These are phyloP conservation scores for Acrobasis consociella DNA, from an alignment of 2,888 invertebrate species.

Conservation along the genomic window DNA sequence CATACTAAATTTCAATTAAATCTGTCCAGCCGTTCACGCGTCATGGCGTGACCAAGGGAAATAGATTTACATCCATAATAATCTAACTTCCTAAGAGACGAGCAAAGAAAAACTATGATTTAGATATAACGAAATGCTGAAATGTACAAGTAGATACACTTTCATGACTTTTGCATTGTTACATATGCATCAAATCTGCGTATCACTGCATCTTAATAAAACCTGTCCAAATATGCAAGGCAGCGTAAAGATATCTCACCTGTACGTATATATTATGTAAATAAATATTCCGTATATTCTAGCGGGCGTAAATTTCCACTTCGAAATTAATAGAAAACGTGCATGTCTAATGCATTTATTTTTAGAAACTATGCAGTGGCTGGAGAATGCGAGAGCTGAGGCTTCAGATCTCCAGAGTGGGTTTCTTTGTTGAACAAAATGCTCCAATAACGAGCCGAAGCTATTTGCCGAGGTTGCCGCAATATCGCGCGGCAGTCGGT, in stretches of 20 bases:
- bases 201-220: conserved; percentile 18
- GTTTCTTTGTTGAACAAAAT: background rate
- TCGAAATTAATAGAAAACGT: conserved; percentile 23
- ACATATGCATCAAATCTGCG: conserved; percentile 9
- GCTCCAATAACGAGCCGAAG: conserved; percentile 12
- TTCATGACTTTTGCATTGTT: conserved; percentile 11
- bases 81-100: background rate
- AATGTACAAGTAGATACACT: background rate
- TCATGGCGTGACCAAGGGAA: too few species aligned
- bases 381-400: background rate
- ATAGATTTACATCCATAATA: too few species aligned
- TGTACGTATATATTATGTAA: conserved; percentile 24
- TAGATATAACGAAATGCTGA: background rate
- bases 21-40: too few species aligned
- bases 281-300: conserved; percentile 19
- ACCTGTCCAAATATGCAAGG: conserved; percentile 11
- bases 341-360: conserved; percentile 21
- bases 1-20: too few species aligned
- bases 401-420: too few species aligned
- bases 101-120: background rate
- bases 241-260: conserved; percentile 15
- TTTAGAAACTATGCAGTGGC: conserved; percentile 13
- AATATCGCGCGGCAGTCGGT: conserved; percentile 26
- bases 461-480: conserved; percentile 26
- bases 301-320: conserved; percentile 25